A percentile compares a stretch with the other conserved stretches of the same genome.
Conservation (phyloP, 2,888 invertebrate genomes). For the Cyclophora albipunctata region DNA sequence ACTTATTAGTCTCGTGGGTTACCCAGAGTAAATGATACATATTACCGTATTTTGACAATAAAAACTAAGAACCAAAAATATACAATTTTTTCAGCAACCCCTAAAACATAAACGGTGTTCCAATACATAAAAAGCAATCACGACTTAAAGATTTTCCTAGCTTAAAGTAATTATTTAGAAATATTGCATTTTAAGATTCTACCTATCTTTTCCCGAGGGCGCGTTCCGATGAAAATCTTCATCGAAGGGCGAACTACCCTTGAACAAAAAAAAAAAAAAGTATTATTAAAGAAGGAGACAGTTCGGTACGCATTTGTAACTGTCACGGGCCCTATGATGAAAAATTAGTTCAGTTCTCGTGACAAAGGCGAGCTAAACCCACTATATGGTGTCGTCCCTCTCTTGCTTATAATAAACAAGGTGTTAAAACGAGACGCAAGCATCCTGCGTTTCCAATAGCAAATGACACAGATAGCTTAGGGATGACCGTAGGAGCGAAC, state of each 20-base stretch:
- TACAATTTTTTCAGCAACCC: too few species aligned
- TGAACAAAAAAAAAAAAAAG: conserved; percentile 69
- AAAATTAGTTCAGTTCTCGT: conserved; percentile 75
- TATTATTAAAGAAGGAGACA: conserved; percentile 77
- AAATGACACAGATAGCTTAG: conserved; percentile 75
- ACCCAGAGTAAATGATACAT: too few species aligned
- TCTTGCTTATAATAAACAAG: conserved; percentile 36
- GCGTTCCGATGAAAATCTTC: conserved; percentile 65
- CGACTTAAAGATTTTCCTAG: too few species aligned
- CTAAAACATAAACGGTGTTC: too few species aligned
- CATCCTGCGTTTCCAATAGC: conserved; percentile 67
- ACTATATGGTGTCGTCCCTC: conserved; percentile 56
- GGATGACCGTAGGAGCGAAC: conserved; percentile 76
- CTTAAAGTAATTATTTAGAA: conserved; percentile 49
- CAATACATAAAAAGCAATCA: too few species aligned
- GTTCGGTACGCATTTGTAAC: conserved; percentile 75
- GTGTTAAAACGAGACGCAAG: conserved; percentile 38
- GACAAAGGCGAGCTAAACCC: conserved; percentile 72
- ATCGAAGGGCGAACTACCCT: conserved; percentile 69
- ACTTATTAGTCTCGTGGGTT: too few species aligned
- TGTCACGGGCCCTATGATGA: conserved; percentile 76
- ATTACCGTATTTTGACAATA: too few species aligned
- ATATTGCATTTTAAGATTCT: conserved; percentile 66
- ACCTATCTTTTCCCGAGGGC: conserved; percentile 53
- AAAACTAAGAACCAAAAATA: too few species aligned